Evolutionary conservation across 1,140 invertebrate species (phyloP).

Genomic region (Zaprionus africanus): DNA sequence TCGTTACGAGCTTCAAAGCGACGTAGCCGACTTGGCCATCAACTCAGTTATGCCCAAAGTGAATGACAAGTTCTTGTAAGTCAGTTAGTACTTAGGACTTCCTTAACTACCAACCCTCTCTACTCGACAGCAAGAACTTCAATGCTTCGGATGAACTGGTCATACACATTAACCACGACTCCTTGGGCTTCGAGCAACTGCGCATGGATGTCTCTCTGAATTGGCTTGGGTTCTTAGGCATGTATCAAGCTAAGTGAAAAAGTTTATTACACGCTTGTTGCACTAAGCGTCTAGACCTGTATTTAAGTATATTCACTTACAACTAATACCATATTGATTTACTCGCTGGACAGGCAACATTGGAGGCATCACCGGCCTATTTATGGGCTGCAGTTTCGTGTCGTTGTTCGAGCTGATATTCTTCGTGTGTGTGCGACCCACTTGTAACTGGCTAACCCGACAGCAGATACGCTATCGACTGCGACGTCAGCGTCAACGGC

Average conservation of each 20-base stretch:
- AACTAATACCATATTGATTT: conserved; percentile 9
- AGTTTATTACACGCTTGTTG: neutral
- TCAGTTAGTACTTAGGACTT: neutral
- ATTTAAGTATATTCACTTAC: conserved; percentile 21
- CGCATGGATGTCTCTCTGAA: conserved; percentile 86
- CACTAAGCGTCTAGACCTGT: neutral
- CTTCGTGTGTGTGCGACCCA: conserved; percentile 81
- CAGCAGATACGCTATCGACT: conserved; percentile 61
- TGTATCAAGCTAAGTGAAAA: conserved; percentile 26
- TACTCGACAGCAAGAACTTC: conserved; percentile 23
- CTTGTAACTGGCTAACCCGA: conserved; percentile 72
- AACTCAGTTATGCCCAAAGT: neutral
- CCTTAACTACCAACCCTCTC: neutral
- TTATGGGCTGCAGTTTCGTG: conserved; percentile 89
- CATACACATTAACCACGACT: conserved; percentile 87
- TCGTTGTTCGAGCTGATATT: conserved; percentile 88
- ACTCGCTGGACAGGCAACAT: conserved; percentile 86
- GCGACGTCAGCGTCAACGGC: conserved; percentile 26
- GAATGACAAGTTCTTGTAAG: conserved; percentile 38
- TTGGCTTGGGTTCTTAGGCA: conserved; percentile 83
- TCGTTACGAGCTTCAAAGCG: conserved; percentile 55
- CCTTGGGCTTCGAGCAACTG: conserved; percentile 85
- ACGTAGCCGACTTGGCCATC: conserved; percentile 33
- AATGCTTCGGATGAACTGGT: conserved; percentile 37
- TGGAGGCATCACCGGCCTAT: conserved; percentile 88